Percentiles rank a stretch among this genome's conserved stretches.
Evolutionary conservation across 2,113 vertebrate species (phyloP).

Genomic region (Paradisaea rubra): DNA sequence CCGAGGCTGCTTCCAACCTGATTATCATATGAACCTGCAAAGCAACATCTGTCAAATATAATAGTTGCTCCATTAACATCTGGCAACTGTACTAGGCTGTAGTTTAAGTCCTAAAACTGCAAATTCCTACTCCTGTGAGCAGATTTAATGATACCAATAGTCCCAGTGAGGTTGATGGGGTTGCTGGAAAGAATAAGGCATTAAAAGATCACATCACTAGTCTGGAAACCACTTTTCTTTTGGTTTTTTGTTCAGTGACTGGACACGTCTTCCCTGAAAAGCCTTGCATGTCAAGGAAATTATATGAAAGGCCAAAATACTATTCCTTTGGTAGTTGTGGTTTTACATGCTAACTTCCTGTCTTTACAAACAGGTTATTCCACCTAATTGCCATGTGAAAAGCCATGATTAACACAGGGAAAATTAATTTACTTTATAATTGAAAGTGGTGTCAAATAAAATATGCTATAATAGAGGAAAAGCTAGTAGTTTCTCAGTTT

Average conservation of each 20-base stretch:
- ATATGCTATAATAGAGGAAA: neutral
- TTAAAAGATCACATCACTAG: neutral
- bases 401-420: neutral
- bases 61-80: neutral
- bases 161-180: neutral
- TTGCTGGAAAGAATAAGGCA: conserved; percentile 14
- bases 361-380: neutral
- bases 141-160: neutral
- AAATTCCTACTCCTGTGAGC: neutral
- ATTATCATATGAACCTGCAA: neutral
- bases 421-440: conserved; percentile 2
- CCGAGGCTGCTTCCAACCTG: neutral
- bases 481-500: neutral
- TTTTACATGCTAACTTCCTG: neutral
- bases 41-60: neutral
- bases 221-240: neutral
- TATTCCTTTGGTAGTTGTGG: conserved; percentile 16
- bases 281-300: neutral
- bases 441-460: conserved; percentile 4
- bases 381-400: neutral
- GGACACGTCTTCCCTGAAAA: neutral
- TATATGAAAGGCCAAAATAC: neutral
- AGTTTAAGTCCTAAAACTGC: neutral
- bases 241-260: neutral
- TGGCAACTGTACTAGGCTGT: neutral